Conservation (phyloP, 2,113 vertebrate species). For the Charina bottae region DNA sequence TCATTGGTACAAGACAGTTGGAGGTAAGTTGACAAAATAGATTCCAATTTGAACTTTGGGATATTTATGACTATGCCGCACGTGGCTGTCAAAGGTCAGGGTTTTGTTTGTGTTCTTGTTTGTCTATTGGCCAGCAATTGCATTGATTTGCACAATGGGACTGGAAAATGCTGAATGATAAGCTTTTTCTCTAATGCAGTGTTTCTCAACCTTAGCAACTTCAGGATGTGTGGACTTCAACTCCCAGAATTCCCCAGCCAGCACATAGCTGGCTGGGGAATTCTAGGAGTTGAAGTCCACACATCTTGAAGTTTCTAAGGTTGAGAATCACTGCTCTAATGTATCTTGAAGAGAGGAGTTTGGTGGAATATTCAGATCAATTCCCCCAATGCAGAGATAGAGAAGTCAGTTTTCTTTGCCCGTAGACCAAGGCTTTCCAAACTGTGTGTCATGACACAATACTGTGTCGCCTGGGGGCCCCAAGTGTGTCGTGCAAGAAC, state of each 20-base stretch:
- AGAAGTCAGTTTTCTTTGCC: neutral
- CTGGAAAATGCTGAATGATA: neutral
- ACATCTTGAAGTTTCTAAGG: no score
- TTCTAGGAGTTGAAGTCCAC: no score
- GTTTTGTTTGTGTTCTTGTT: neutral
- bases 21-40: conserved; percentile 39
- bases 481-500: no score
- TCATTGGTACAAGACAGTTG: conserved; percentile 20
- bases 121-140: neutral
- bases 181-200: neutral
- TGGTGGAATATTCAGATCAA: neutral
- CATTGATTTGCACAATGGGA: neutral
- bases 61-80: neutral
- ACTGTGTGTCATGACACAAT: no score
- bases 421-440: no score
- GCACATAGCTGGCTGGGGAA: no score
- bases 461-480: no score
- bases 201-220: no score
- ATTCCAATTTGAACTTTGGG: conserved; percentile 37
- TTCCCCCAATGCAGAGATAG: neutral
- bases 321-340: no score
- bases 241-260: no score
- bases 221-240: no score
- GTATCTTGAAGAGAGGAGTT: neutral
- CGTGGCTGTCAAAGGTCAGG: neutral